Percentiles rank a stretch among this genome's conserved stretches.
phyloP scores from a whole-genome alignment of 2,888 invertebrate genomes.

The Emesis furor region DNA sequence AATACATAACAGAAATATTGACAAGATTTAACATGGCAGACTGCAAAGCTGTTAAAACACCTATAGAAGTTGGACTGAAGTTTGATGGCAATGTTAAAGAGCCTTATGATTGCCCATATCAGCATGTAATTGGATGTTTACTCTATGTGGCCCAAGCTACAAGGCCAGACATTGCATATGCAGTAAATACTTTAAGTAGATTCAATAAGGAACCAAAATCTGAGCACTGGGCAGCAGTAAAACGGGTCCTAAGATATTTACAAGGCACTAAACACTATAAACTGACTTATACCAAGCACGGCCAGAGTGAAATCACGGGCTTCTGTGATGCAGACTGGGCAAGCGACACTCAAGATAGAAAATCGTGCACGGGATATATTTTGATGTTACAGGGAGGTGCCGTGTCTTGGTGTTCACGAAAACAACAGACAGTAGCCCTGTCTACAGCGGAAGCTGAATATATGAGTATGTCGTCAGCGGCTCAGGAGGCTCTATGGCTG shows the following conservation, averaged over 20 bases:
- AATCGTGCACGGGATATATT: neutral
- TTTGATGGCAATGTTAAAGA: constrained; percentile 5
- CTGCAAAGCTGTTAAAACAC: constrained; percentile 50
- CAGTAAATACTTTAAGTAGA: constrained; percentile 44
- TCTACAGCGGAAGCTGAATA: constrained; percentile 57
- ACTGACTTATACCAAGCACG: constrained; percentile 3
- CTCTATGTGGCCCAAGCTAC: constrained; percentile 51
- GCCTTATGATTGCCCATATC: constrained; percentile 53
- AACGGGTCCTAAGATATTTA: constrained; percentile 10
- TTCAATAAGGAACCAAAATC: constrained; percentile 34
- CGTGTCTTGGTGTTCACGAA: constrained; percentile 53
- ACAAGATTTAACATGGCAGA: constrained; percentile 47
- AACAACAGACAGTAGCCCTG: constrained; percentile 59
- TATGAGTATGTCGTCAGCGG: too few relatives aligned
- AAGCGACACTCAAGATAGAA: constrained; percentile 25
- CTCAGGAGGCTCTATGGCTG: neutral
- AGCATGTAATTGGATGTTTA: constrained; percentile 42
- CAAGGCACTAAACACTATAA: constrained; percentile 16
- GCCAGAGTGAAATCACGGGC: constrained; percentile 9
- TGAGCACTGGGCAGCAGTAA: constrained; percentile 25
- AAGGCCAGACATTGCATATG: constrained; percentile 50
- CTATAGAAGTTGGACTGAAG: constrained; percentile 35
- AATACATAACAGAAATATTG: constrained; percentile 55
- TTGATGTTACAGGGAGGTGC: too few relatives aligned
- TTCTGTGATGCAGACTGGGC: constrained; percentile 17